Base-by-base conservation (phyloP, 2,797 vertebrate genomes). In the Chaetodon trifasciatus region DNA sequence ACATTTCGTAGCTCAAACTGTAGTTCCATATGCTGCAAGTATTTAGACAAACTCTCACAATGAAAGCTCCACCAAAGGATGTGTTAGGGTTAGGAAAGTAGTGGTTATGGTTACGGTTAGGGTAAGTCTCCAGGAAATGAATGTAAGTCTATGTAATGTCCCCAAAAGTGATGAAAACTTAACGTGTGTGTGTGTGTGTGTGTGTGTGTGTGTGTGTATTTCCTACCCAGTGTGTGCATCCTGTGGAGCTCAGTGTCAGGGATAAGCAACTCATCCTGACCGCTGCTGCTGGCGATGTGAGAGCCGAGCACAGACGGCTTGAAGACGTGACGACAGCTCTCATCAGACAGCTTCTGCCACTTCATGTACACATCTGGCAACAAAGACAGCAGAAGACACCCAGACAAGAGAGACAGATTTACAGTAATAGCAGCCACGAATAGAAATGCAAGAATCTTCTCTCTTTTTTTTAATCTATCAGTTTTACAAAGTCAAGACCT, bases 241-340 rank as follows among this genome's bases (percentile, higher is more conserved):
- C 93, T 93, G 72, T 92, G 92, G 37, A 96, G 86, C 82, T 96
- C 96, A 21, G 86, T 87, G 70, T 94, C 94, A 19, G 94, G 90
- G 74, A 96, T 94, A 1, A 93, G 78, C 67, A 96, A 69, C 81
- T 95, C 93, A 67, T 96, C 92, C 53, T 76, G 91, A 78, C 66
- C 87, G 17, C 74, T 78, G 82, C 76, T 81, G 67, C 79, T 75
- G 24, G 58, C 72, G 8, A 86, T 66, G 21, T 80, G 87, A 82
- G 87, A 85, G 73, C 78, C 23, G 15, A 93, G 57, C 1, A 55
- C 37, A 63, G 92, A 93, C 0, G 96, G 95, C 77, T 92, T 95
- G 81, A 94, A 96, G 71, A 93, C 86, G 81, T 92, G 90, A 84
- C 83, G 87, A 63, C 70, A 77, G 85, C 87, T 94, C 70, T 77